A percentile compares a stretch with the other conserved stretches of the same genome.
These are phyloP conservation scores for Hemibagrus guttatus DNA, from an alignment of 2,797 vertebrate species.

Conservation along the genomic window DNA sequence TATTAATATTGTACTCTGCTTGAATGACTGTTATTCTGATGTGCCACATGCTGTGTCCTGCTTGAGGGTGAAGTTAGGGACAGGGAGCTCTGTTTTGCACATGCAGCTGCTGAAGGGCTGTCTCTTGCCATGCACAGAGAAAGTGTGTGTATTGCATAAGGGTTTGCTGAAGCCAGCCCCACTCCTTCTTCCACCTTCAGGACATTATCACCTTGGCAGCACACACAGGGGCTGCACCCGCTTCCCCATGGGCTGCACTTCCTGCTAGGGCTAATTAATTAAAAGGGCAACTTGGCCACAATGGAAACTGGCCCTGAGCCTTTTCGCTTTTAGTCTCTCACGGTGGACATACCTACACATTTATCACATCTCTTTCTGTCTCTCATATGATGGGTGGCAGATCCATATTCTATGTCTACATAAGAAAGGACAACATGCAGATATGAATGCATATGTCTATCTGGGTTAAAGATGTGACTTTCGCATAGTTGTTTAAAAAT, in stretches of 20 bases:
- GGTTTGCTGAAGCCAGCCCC: conserved; percentile 58
- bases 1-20: conserved; percentile 48
- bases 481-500: conserved; percentile 18
- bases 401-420: conserved; percentile 12
- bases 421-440: not conserved
- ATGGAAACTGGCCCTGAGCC: conserved; percentile 76
- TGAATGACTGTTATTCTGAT: conserved; percentile 41
- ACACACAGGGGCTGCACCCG: conserved; percentile 71
- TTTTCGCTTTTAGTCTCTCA: conserved; percentile 77
- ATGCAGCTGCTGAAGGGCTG: conserved; percentile 24
- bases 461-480: not conserved
- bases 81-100: conserved; percentile 36
- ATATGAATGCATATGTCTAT: conserved; percentile 3
- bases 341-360: conserved; percentile 74
- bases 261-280: conserved; percentile 84
- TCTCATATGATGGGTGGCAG: not conserved
- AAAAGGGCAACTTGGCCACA: conserved; percentile 82
- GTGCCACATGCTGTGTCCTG: conserved; percentile 33
- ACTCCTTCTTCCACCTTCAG: conserved; percentile 76
- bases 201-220: conserved; percentile 83
- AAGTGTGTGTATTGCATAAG: conserved; percentile 52
- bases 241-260: conserved; percentile 71
- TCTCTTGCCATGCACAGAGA: conserved; percentile 1
- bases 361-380: conserved; percentile 63
- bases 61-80: not conserved